These are phyloP conservation scores for Scortum barcoo DNA, from an alignment of 2,113 vertebrate genomes.

Conservation along the genomic window DNA sequence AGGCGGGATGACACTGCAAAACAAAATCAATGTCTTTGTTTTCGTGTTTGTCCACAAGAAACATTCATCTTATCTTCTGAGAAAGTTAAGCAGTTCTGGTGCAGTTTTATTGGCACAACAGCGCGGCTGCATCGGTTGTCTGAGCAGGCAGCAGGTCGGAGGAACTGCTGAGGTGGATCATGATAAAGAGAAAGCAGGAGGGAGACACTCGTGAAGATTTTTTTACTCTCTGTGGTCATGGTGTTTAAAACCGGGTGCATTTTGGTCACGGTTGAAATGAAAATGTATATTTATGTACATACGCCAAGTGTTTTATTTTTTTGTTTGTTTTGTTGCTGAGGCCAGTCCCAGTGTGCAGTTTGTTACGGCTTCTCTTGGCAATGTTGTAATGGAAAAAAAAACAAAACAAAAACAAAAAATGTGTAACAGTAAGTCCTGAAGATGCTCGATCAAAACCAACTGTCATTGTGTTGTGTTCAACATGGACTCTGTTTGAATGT, in stretches of 20 bases:
- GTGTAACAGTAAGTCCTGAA: constrained; percentile 66
- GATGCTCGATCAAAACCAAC: constrained; percentile 74
- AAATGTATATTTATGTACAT: constrained; percentile 81
- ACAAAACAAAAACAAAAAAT: constrained; percentile 47
- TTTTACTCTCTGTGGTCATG: constrained; percentile 73
- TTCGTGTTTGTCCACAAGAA: constrained; percentile 54
- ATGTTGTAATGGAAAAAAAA: constrained; percentile 70
- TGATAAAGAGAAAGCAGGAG: constrained; percentile 42
- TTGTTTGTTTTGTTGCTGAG: constrained; percentile 74
- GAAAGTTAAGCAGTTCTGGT: constrained; percentile 34
- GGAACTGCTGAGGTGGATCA: constrained; percentile 42
- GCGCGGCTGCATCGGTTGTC: constrained; percentile 39
- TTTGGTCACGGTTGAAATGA: constrained; percentile 74
- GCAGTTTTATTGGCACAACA: constrained; percentile 53
- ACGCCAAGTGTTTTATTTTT: constrained; percentile 70
- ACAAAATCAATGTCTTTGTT: constrained; percentile 56
- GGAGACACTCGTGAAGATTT: constrained; percentile 60
- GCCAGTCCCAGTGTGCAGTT: constrained; percentile 73
- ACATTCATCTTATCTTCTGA: constrained; percentile 49
- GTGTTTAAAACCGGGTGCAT: constrained; percentile 72
- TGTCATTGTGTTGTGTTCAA: constrained; percentile 79
- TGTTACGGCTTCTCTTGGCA: constrained; percentile 79
- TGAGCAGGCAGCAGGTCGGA: constrained; percentile 35
- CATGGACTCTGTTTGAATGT: constrained; percentile 78
- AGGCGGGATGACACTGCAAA: constrained; percentile 43